Conservation (phyloP, 1,140 invertebrate species). For the Aradophagus sp. region DNA sequence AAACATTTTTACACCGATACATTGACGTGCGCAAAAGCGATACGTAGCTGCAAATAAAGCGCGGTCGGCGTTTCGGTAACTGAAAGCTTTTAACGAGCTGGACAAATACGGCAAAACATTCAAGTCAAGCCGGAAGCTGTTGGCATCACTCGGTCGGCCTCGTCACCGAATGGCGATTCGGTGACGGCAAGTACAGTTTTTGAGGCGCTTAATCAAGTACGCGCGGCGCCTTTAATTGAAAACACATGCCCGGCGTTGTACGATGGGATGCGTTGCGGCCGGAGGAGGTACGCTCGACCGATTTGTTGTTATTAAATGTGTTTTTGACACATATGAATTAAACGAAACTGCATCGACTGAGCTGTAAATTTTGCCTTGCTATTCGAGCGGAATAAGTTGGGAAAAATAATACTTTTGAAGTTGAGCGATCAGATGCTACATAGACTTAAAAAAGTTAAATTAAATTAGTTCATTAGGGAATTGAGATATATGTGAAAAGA, state of each 20-base stretch:
- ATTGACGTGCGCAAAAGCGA: conserved; percentile 59
- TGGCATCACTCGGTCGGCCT: conserved; percentile 10
- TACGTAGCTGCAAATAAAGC: conserved; percentile 52
- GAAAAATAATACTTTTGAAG: too few species aligned
- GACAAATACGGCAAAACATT: conserved; percentile 50
- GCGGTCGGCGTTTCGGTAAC: conserved; percentile 48
- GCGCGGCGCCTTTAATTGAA: conserved; percentile 44
- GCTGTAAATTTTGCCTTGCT: too few species aligned
- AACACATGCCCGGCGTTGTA: conserved; percentile 11
- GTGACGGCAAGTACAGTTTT: conserved; percentile 32
- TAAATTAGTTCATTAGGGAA: too few species aligned
- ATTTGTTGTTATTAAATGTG: conserved; percentile 1
- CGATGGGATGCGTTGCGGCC: conserved; percentile 6
- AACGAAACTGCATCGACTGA: too few species aligned
- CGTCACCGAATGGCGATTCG: conserved; percentile 15
- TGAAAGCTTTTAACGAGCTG: conserved; percentile 68
- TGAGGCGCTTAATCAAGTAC: conserved; percentile 37
- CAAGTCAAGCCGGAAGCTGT: conserved; percentile 29
- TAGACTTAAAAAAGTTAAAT: too few species aligned
- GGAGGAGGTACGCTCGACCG: conserved; percentile 5
- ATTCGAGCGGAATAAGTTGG: too few species aligned
- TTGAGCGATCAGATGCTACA: too few species aligned
- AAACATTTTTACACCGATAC: conserved; percentile 65
- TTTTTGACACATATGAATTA: too few species aligned
- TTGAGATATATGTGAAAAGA: too few species aligned